A percentile compares a stretch with the other conserved stretches of the same genome.
Evolutionary conservation across 2,113 vertebrate species (phyloP).

Genomic region (Triplophysa tibetana): DNA sequence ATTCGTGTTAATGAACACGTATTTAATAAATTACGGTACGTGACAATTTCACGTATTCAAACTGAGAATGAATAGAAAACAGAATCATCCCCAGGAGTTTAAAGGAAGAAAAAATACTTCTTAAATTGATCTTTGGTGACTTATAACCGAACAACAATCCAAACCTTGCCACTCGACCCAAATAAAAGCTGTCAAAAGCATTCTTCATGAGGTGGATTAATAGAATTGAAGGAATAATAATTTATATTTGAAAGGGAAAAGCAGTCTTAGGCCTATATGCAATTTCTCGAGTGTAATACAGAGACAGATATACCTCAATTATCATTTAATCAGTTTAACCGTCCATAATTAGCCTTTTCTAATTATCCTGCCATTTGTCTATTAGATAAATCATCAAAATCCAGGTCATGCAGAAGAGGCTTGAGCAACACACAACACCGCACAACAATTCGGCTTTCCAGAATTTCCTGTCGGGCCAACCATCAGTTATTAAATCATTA

Average conservation of each 20-base stretch:
- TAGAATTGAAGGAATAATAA: slow-evolving; percentile 27
- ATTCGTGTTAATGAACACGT: too few relatives aligned
- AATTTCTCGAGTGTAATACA: slow-evolving; percentile 32
- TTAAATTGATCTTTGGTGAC: slow-evolving; percentile 5
- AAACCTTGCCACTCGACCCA: background rate
- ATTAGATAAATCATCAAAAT: slow-evolving; percentile 57
- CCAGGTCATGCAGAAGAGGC: slow-evolving; percentile 9
- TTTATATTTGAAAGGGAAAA: slow-evolving; percentile 16
- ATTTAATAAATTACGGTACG: too few relatives aligned
- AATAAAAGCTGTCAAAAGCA: background rate
- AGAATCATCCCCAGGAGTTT: slow-evolving; percentile 13
- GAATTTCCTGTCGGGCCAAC: slow-evolving; percentile 30
- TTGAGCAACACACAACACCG: background rate
- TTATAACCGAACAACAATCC: slow-evolving; percentile 15
- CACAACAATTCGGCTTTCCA: slow-evolving; percentile 34
- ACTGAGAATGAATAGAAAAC: slow-evolving; percentile 14
- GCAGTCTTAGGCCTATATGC: slow-evolving; percentile 37
- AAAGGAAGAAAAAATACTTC: slow-evolving; percentile 17
- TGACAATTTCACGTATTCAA: background rate
- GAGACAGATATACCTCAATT: slow-evolving; percentile 35
- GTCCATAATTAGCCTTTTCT: slow-evolving; percentile 60
- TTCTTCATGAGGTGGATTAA: background rate
- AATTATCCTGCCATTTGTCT: slow-evolving; percentile 64
- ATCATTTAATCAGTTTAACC: slow-evolving; percentile 64
- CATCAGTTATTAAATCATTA: slow-evolving; percentile 58